Evolutionary conservation across 2,888 invertebrate species (phyloP), one percentile per base, ranked within the genome.

Genomic region (Ichneumon xanthorius): DNA sequence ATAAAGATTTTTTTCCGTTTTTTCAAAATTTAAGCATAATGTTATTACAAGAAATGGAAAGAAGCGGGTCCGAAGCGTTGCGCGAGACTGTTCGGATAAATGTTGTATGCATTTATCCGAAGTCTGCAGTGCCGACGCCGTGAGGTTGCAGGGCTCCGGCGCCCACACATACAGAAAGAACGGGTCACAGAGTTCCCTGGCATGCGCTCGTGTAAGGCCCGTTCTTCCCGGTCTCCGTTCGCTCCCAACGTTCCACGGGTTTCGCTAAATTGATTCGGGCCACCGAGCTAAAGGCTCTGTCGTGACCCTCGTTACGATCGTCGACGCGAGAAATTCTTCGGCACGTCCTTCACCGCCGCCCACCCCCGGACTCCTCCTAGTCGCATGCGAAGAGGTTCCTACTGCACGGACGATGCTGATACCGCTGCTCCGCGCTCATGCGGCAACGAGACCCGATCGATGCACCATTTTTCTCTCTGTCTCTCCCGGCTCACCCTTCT

Each of bases 181-280:
- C 68, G 81, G 68, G 77, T 81, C 68, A 73, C 77, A 84, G 84
- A 84, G 77, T 84, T 78, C 53, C 75, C 78, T 48, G 84, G 73
- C 81, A 73, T 70, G 78, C 45, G 72, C 65, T 53, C 63, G 79
- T 70, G 67, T 45, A 58, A 73, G 79, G 61, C 53, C 80, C 61
- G 58, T 40, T 50, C 83, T 72, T 79, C 85, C 71, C 72, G 26
- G 77, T 65, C 63, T 65, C 70, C 75, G 67, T 82, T 87, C 78
- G 33, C 68, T 76, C 79, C 68, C 82, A 73, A 80, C 77, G 45
- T 83, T 87, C 65, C 80, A 71, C 81, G 79, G 90, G 88, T 90
- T 89, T 89, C 87, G 88, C 88, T 91, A 90, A 92, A 92, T 92
- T 92, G 92, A 92, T 90, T 92, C 90, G 89, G 89, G 85, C 87